A percentile compares a stretch with the other conserved stretches of the same genome.
Evolutionary conservation across 2,888 invertebrate species (phyloP).

Genomic region (Nesidiocoris tenuis): DNA sequence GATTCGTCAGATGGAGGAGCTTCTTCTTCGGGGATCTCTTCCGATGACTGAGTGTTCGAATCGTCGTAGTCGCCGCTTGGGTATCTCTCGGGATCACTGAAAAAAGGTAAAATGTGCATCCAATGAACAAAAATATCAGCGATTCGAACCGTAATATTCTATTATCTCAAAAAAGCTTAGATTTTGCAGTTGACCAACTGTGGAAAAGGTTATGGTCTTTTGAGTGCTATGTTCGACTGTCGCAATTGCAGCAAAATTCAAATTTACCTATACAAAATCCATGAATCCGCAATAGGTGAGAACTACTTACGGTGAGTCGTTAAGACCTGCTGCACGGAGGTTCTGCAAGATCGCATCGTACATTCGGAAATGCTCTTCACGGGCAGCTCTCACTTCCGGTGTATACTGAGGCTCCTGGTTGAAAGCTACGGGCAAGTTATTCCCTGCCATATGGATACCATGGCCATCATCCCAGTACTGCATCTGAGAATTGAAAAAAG

Average conservation of each 20-base stretch:
- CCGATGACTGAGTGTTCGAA: conserved; percentile 9
- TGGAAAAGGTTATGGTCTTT: too few species aligned
- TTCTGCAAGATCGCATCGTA: conserved; percentile 51
- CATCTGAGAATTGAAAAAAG: conserved; percentile 61
- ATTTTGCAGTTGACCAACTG: too few species aligned
- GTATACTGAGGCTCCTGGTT: conserved; percentile 60
- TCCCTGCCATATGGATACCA: conserved; percentile 78
- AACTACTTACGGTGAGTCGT: conserved; percentile 29
- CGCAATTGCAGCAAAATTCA: not conserved
- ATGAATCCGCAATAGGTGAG: too few species aligned
- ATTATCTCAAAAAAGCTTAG: too few species aligned
- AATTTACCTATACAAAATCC: too few species aligned
- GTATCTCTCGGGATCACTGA: conserved; percentile 26
- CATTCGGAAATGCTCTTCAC: conserved; percentile 54
- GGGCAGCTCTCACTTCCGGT: conserved; percentile 68
- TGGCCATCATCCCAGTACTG: conserved; percentile 72
- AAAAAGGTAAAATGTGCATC: not conserved
- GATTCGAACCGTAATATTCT: too few species aligned
- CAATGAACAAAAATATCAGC: too few species aligned
- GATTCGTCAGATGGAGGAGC: conserved; percentile 28
- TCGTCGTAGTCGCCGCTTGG: conserved; percentile 32
- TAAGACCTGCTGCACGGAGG: conserved; percentile 39
- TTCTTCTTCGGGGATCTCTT: conserved; percentile 15
- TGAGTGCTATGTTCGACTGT: too few species aligned
- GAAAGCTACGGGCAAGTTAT: conserved; percentile 53